Conservation (phyloP, 2,113 vertebrate genomes). For the Arvicanthis niloticus region DNA sequence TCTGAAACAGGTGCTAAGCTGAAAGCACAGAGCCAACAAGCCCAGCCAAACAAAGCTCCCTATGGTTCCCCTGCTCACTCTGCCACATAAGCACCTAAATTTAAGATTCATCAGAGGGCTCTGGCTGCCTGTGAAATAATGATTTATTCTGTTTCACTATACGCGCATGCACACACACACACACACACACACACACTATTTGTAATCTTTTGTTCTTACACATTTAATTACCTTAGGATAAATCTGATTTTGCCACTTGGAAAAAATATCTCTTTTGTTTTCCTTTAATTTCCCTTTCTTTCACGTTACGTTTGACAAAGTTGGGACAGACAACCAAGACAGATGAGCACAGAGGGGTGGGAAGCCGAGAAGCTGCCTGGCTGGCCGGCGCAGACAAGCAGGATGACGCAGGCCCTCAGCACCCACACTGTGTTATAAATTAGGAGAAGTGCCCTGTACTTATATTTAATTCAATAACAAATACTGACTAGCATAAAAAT, state of each 20-base stretch:
- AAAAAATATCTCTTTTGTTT: conserved; percentile 73
- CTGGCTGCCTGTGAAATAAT: conserved; percentile 67
- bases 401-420: neutral
- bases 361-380: neutral
- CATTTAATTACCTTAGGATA: conserved; percentile 80
- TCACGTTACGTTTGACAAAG: conserved; percentile 57
- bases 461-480: conserved; percentile 81
- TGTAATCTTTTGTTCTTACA: conserved; percentile 78
- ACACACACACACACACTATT: conserved; percentile 22
- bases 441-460: conserved; percentile 60
- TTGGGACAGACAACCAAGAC: conserved; percentile 32
- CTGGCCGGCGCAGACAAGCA: neutral
- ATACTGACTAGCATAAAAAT: conserved; percentile 76
- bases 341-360: neutral
- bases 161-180: too few relatives aligned
- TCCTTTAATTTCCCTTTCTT: conserved; percentile 76
- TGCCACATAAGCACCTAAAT: neutral
- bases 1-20: neutral
- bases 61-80: neutral
- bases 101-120: conserved; percentile 55
- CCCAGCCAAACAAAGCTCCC: neutral
- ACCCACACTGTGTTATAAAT: neutral
- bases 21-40: neutral
- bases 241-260: conserved; percentile 76
- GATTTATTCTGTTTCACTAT: conserved; percentile 56